These are phyloP conservation scores for Tetragonisca angustula DNA, from an alignment of 2,888 invertebrate genomes.

Conservation along the genomic window DNA sequence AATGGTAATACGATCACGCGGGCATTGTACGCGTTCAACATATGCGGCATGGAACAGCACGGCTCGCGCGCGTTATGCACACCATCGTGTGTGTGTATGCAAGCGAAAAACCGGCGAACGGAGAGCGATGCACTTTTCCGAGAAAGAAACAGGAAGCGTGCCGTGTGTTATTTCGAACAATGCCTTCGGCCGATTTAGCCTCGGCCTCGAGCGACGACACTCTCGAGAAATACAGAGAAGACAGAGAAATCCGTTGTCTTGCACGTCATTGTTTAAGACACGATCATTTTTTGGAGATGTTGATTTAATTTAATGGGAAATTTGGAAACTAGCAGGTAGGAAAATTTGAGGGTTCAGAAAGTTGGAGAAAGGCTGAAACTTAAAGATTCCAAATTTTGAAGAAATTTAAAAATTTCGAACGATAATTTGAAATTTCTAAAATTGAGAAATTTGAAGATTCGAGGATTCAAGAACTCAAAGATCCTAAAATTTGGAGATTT, in stretches of 20 bases:
- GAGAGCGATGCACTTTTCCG: slow-evolving; percentile 36
- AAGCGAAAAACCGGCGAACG: slow-evolving; percentile 25
- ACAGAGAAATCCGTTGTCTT: neutral
- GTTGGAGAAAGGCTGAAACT: neutral
- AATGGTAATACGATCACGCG: slow-evolving; percentile 61
- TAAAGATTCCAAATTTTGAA: neutral
- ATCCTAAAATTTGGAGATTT: no score
- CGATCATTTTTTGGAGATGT: no score
- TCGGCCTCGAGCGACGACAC: slow-evolving; percentile 41
- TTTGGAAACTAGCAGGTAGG: neutral
- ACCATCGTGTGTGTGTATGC: neutral
- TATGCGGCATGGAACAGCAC: slow-evolving; percentile 35
- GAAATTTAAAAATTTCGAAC: neutral
- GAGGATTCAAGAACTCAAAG: no score
- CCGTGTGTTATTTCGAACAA: slow-evolving; percentile 47
- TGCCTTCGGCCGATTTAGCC: slow-evolving; percentile 17
- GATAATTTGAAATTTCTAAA: neutral
- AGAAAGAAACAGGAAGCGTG: slow-evolving; percentile 31
- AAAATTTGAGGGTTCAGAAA: neutral
- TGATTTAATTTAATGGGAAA: neutral
- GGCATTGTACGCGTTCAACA: slow-evolving; percentile 55
- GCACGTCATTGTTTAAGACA: neutral
- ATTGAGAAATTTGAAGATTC: no score
- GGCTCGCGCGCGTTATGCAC: slow-evolving; percentile 28
- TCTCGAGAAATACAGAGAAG: neutral